phyloP scores from a whole-genome alignment of 2,797 vertebrate species.

The Dryobates pubescens region DNA sequence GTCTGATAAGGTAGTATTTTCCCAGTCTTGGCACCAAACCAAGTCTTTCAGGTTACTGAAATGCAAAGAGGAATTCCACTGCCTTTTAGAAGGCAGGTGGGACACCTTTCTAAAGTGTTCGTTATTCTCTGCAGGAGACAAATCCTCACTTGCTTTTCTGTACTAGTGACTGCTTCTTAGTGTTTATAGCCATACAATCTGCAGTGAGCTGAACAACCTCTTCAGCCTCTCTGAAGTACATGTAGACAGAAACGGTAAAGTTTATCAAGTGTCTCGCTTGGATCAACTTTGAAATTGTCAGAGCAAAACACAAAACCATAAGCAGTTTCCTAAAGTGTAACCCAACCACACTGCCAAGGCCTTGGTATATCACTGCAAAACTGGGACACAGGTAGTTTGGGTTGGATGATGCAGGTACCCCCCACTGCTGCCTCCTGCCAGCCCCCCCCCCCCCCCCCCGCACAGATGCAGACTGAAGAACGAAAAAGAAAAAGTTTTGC shows the following conservation, averaged over 20 bases:
- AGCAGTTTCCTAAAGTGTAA: not conserved
- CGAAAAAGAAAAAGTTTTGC: constrained; percentile 14
- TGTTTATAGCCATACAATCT: not conserved
- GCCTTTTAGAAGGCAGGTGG: not conserved
- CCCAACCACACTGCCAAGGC: fast-evolving
- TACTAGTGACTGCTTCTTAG: too few relatives aligned
- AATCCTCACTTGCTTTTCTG: not conserved
- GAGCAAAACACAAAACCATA: not conserved
- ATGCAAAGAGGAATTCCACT: not conserved
- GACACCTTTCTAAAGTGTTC: not conserved
- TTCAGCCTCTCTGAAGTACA: not conserved
- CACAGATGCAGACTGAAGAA: fast-evolving
- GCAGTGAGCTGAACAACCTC: not conserved
- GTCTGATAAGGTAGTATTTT: not conserved
- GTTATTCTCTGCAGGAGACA: not conserved
- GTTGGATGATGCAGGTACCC: fast-evolving
- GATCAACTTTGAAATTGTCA: not conserved
- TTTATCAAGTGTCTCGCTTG: not conserved
- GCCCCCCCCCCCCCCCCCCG: not conserved
- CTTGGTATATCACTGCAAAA: not conserved
- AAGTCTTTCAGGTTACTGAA: not conserved
- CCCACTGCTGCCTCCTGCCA: not conserved
- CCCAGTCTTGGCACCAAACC: not conserved
- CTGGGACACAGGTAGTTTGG: fast-evolving
- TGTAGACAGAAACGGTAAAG: fast-evolving